Evolutionary conservation across 2,888 invertebrate species (phyloP).

Genomic region (Drosophila villosipedis): DNA sequence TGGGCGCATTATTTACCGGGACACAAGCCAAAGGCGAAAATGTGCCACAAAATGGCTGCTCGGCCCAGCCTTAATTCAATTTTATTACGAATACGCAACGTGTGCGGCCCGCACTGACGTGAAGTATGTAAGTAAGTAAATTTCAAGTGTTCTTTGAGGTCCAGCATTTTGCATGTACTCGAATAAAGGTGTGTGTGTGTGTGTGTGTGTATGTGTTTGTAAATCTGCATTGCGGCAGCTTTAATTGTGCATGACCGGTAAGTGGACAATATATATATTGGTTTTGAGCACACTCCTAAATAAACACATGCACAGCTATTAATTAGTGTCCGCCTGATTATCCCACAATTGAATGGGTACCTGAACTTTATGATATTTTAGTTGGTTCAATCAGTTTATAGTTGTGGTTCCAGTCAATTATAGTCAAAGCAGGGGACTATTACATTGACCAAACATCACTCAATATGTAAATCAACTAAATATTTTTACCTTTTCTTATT

Average conservation of each 20-base stretch:
- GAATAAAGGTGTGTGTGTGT: neutral
- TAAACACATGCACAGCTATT: conserved; percentile 45
- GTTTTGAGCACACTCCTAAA: conserved; percentile 15
- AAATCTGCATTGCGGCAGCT: conserved; percentile 68
- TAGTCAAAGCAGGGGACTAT: neutral
- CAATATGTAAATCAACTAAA: neutral
- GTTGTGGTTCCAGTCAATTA: neutral
- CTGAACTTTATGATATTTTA: conserved; percentile 2
- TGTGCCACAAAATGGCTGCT: conserved; percentile 52
- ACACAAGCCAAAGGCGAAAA: conserved; percentile 51
- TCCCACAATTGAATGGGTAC: conserved; percentile 35
- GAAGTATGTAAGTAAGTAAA: conserved; percentile 51
- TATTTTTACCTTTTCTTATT: neutral
- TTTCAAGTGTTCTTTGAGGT: conserved; percentile 29
- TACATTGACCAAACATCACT: neutral
- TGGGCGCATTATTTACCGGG: conserved; percentile 54
- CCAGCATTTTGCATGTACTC: conserved; percentile 6
- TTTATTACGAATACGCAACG: conserved; percentile 73
- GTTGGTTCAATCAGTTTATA: neutral
- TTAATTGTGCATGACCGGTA: conserved; percentile 40
- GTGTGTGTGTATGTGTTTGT: conserved; percentile 8
- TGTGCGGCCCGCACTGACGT: conserved; percentile 39
- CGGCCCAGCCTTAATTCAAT: conserved; percentile 66
- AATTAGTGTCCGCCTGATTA: conserved; percentile 53
- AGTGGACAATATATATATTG: conserved; percentile 24